Base-by-base conservation (phyloP, 1,140 invertebrate species). In the Trichoplusia ni region DNA sequence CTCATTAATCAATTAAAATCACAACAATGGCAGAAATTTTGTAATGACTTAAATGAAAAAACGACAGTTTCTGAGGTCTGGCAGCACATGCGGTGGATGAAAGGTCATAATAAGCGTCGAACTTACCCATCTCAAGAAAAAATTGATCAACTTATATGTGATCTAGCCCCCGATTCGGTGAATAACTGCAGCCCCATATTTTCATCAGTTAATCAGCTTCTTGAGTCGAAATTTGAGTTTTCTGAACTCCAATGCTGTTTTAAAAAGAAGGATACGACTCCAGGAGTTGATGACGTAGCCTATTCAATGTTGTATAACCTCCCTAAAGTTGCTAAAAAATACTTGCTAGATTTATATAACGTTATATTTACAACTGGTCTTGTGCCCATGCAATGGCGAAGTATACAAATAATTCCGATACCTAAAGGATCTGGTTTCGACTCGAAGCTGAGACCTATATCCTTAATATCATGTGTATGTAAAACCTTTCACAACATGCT, bases 331-430 rank as follows among this genome's bases (percentile, higher is more conserved):
- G 66, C 9, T 11, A 62, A 73, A 33, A 1, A 11, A 5, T 13
- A 29, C 0, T 44, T 73, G 46, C 7, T 66, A 11, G 38, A 18
- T 6, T 42, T 73, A 42, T 77, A 67, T 56, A 77, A 77, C 66
- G 0, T 8, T 0, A 44, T 71, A 27, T 42, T 77, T 1, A n/a
- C 2, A n/a, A 7, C 35, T 0, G 42, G 58, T 18, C 44, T 58
- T 51, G 37, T 79, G 11, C 86, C 84, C 2, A 19, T 37, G 4
- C 67, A 73, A 35, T 89, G 81, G 81, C 78, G 82, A 71, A 31
- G 64, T n/a, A 73, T 81, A 1, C 54, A 72, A 61, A 73, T 90
- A 8, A 69, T 86, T 6, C 69, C 82, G 9, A 73, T 84, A 1
- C 75, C 72, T 2, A 85, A 83, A 60, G 63, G 1, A 37, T 46